Evolutionary conservation across 2,113 vertebrate species (phyloP).

Genomic region (Tragelaphus scriptus): DNA sequence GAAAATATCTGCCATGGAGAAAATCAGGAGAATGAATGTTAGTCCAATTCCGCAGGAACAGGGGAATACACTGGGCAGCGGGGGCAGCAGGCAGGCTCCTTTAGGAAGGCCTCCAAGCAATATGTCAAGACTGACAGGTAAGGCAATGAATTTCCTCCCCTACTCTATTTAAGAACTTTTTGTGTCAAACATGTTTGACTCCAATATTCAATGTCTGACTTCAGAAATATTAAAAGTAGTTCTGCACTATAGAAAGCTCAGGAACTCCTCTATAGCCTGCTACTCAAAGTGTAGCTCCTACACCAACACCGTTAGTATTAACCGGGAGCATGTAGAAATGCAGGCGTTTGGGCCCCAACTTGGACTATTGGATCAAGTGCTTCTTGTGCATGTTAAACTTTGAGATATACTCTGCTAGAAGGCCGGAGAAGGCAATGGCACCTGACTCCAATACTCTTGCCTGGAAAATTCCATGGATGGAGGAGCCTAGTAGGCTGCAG

Average conservation of each 20-base stretch:
- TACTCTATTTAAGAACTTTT: background rate
- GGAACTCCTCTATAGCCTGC: background rate
- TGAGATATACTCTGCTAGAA: background rate
- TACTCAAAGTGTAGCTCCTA: background rate
- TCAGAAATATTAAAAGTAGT: background rate
- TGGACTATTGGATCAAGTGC: background rate
- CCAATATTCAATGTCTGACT: background rate
- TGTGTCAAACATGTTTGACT: background rate
- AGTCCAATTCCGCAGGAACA: background rate
- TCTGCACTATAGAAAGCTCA: background rate
- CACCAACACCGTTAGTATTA: background rate
- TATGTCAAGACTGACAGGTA: background rate
- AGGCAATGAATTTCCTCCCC: background rate
- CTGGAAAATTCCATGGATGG: too few species aligned
- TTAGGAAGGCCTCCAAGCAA: background rate
- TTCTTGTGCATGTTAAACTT: background rate
- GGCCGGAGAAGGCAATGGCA: background rate
- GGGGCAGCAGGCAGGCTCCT: background rate
- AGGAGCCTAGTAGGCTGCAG: too few species aligned
- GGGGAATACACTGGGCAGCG: background rate
- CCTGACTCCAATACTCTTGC: too few species aligned
- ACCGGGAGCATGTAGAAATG: background rate
- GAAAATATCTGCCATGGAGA: background rate
- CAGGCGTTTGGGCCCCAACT: background rate
- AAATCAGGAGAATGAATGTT: background rate